Evolutionary conservation across 2,888 invertebrate species (phyloP).

Genomic region (Schrankia costaestrigalis): DNA sequence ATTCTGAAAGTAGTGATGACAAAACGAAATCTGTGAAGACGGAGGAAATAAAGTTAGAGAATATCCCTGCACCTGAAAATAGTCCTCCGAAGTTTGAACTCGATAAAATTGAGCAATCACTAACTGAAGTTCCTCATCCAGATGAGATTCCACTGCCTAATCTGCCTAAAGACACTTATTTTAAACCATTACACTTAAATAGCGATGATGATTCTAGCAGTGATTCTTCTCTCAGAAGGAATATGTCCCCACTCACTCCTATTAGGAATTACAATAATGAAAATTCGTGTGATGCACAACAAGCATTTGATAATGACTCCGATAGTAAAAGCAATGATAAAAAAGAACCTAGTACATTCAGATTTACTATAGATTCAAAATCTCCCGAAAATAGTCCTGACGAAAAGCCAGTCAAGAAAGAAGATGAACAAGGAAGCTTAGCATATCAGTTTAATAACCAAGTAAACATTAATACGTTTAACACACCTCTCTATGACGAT

Average conservation of each 20-base stretch:
- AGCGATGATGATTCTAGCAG: conserved; percentile 70
- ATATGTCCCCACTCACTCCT: conserved; percentile 74
- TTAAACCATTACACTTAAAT: conserved; percentile 51
- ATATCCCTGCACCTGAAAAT: conserved; percentile 38
- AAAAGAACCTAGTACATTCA: conserved; percentile 62
- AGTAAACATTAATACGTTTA: conserved; percentile 63
- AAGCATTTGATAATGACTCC: conserved; percentile 65
- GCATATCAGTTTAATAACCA: conserved; percentile 65
- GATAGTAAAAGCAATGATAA: conserved; percentile 49
- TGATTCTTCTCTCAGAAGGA: conserved; percentile 64
- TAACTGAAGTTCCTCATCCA: conserved; percentile 42
- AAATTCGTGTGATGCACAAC: conserved; percentile 73
- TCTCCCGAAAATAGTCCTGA: conserved; percentile 51
- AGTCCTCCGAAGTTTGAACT: conserved; percentile 70
- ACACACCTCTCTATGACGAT: conserved; percentile 66
- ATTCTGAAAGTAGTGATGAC: conserved; percentile 49
- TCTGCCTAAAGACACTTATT: conserved; percentile 56
- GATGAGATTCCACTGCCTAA: conserved; percentile 39
- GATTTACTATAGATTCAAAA: conserved; percentile 66
- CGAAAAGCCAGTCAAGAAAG: conserved; percentile 52
- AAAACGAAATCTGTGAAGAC: conserved; percentile 57
- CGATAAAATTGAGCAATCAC: conserved; percentile 48
- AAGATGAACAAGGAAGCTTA: conserved; percentile 46
- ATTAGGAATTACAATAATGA: conserved; percentile 73
- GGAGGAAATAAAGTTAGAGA: conserved; percentile 63